These are phyloP conservation scores for Pterostichus madidus DNA, from an alignment of 2,888 invertebrate genomes.

Conservation along the genomic window DNA sequence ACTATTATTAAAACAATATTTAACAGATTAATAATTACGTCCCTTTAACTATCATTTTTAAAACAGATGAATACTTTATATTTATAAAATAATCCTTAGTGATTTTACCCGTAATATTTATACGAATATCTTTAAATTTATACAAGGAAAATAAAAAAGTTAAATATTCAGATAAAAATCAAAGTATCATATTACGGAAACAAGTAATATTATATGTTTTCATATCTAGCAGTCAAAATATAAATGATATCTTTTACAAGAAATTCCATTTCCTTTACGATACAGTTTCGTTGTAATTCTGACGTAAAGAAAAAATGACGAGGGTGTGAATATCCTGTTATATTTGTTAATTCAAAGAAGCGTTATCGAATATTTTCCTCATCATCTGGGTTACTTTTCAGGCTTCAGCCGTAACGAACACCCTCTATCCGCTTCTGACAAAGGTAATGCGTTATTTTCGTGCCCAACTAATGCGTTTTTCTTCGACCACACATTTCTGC, in stretches of 20 bases:
- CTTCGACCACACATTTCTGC: constrained; percentile 18
- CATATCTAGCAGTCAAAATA: constrained; percentile 17
- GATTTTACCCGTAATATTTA: too few species aligned
- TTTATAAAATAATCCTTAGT: too few species aligned
- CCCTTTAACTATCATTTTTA: too few species aligned
- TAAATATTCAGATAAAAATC: neutral
- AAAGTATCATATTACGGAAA: neutral
- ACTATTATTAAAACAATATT: too few species aligned
- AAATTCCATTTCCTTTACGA: constrained; percentile 38
- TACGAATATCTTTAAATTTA: too few species aligned
- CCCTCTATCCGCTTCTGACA: neutral
- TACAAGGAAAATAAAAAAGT: neutral
- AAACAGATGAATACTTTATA: too few species aligned
- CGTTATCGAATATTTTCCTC: constrained; percentile 35
- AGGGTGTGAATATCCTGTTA: constrained; percentile 44
- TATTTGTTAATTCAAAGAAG: constrained; percentile 16
- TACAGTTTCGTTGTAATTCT: neutral
- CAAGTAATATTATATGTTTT: constrained; percentile 2
- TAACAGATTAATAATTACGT: too few species aligned
- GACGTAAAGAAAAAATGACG: constrained; percentile 23
- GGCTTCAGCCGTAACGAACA: neutral
- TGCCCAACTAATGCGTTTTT: constrained; percentile 47
- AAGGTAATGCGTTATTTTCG: constrained; percentile 44
- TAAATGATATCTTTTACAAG: constrained; percentile 1
- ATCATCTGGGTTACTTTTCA: constrained; percentile 24